Conservation (phyloP, 2,888 invertebrate species). For the Allygus modestus region DNA sequence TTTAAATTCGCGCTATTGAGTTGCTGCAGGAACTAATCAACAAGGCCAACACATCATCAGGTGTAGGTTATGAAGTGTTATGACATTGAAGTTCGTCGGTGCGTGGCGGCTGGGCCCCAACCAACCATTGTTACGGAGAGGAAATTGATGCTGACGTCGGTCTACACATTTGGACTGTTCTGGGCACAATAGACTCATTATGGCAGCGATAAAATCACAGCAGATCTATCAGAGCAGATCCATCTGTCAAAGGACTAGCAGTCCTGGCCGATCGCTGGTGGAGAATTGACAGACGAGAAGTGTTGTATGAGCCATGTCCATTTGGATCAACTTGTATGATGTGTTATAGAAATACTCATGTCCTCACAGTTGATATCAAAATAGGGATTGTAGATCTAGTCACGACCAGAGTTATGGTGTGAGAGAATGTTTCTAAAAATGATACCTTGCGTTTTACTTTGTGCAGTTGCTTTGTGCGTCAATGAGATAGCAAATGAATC, state of each 20-base stretch:
- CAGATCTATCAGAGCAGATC: neutral
- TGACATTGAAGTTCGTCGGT: constrained; percentile 17
- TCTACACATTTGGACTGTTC: constrained; percentile 27
- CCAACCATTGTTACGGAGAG: constrained; percentile 24
- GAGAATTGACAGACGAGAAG: neutral
- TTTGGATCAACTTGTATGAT: too few relatives aligned
- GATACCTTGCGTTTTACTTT: too few relatives aligned
- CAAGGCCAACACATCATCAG: neutral
- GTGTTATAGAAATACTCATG: too few relatives aligned
- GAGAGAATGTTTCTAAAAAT: too few relatives aligned
- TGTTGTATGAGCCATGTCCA: too few relatives aligned
- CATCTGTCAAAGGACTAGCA: too few relatives aligned
- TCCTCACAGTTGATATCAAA: too few relatives aligned
- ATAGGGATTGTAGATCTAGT: too few relatives aligned
- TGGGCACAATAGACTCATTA: constrained; percentile 5
- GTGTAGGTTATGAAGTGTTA: constrained; percentile 35
- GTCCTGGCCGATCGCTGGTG: neutral
- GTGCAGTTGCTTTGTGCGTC: too few relatives aligned
- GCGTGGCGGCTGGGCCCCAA: neutral
- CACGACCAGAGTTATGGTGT: too few relatives aligned
- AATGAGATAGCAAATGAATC: too few relatives aligned
- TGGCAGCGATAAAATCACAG: constrained; percentile 2
- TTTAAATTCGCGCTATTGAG: neutral
- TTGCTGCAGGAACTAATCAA: neutral
- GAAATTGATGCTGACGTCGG: constrained; percentile 36